Percentiles rank a stretch among this genome's conserved stretches.
Conservation (phyloP, 1,140 invertebrate genomes). For the Batillaria attramentaria region DNA sequence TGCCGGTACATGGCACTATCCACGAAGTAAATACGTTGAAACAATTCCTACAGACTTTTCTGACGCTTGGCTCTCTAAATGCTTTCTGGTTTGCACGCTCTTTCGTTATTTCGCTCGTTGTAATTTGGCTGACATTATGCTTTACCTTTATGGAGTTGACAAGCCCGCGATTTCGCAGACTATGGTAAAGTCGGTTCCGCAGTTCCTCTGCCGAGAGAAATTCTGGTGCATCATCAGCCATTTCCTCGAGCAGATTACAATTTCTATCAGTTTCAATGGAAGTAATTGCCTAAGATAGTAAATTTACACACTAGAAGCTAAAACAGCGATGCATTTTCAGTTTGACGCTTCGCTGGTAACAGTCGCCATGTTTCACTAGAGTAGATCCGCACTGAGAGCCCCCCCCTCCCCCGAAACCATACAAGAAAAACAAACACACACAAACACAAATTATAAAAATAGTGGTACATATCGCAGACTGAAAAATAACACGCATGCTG, state of each 20-base stretch:
- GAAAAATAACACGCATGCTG: not conserved
- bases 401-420: not conserved
- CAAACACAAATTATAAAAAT: not conserved
- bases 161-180: constrained; percentile 59
- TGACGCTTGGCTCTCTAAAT: too few species aligned
- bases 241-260: constrained; percentile 2
- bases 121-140: too few species aligned
- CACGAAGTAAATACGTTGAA: too few species aligned
- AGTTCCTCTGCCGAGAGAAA: constrained; percentile 63
- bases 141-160: constrained; percentile 65
- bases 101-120: too few species aligned
- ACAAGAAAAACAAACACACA: not conserved
- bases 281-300: not conserved
- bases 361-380: constrained; percentile 19
- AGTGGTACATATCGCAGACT: not conserved
- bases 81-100: too few species aligned
- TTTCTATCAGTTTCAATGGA: not conserved
- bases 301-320: not conserved
- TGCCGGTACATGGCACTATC: too few species aligned
- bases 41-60: too few species aligned
- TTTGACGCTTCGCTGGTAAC: constrained; percentile 29
- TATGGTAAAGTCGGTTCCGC: constrained; percentile 61
- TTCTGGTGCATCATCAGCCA: constrained; percentile 56
- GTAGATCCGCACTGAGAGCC: not conserved
- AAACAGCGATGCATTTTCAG: not conserved